A percentile compares a stretch with the other conserved stretches of the same genome.
phyloP scores from a whole-genome alignment of 2,888 invertebrate species.

The Idaea aversata region DNA sequence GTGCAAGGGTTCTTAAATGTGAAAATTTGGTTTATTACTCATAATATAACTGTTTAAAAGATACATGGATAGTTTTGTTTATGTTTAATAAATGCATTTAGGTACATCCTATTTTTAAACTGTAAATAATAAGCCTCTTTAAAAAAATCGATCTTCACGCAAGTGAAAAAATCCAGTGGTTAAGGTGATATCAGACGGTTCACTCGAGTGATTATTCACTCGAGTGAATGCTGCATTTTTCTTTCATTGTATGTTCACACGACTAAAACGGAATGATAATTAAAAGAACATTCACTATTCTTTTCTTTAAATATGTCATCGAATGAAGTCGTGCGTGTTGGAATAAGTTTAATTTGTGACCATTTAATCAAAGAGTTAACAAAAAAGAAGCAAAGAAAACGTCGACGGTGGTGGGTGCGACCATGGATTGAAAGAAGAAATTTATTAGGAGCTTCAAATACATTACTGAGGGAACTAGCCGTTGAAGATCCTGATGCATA shows the following conservation, averaged over 20 bases:
- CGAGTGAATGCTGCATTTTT: conserved; percentile 17
- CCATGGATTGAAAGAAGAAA: conserved; percentile 25
- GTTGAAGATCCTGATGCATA: background rate
- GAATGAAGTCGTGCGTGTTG: conserved; percentile 20
- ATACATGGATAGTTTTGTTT: no score
- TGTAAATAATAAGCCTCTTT: no score
- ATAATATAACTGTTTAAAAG: no score
- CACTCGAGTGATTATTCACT: conserved; percentile 14
- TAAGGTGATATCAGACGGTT: conserved; percentile 16
- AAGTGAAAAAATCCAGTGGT: no score
- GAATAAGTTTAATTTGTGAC: conserved; percentile 20
- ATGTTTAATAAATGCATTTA: no score
- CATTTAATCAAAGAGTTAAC: conserved; percentile 15
- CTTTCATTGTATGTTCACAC: conserved; percentile 10
- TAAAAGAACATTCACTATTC: conserved; percentile 9
- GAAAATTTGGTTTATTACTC: no score
- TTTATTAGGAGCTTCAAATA: conserved; percentile 22
- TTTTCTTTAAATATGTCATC: conserved; percentile 17
- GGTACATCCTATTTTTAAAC: no score
- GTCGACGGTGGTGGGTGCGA: conserved; percentile 24
- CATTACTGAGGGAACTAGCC: no score
- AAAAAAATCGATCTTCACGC: no score
- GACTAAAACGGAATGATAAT: conserved; percentile 3
- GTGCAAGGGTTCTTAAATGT: no score
- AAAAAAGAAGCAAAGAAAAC: conserved; percentile 11